A percentile compares a stretch with the other conserved stretches of the same genome.
Evolutionary conservation across 30 jellyfish, hydroid and myxozoan species (phyloP).

Genomic region (Aurelia sp.): DNA sequence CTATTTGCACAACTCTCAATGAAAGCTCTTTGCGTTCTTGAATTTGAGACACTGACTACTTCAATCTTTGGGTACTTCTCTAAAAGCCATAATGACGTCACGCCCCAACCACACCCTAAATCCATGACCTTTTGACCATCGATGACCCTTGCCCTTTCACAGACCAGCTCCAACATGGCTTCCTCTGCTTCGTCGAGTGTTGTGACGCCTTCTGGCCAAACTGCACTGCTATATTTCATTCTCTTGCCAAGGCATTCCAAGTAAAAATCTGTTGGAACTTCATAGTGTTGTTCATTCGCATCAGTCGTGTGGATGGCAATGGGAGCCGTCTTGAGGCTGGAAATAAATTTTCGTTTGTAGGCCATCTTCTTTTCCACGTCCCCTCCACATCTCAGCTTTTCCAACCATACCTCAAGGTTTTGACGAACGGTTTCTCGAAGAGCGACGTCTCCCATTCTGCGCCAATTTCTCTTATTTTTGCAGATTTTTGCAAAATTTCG

Average conservation of each 20-base stretch:
- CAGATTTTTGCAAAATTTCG: no score
- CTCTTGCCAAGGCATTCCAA: slow-evolving; percentile 76
- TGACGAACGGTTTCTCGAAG: slow-evolving; percentile 66
- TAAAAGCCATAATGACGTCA: slow-evolving; percentile 71
- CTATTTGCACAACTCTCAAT: slow-evolving; percentile 62
- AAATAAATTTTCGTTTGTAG: slow-evolving; percentile 59
- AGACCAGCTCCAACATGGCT: slow-evolving; percentile 61
- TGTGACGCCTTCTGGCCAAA: slow-evolving; percentile 47
- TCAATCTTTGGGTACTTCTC: slow-evolving; percentile 74
- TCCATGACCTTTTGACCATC: slow-evolving; percentile 86
- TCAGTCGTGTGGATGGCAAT: slow-evolving; percentile 74
- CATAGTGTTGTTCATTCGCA: slow-evolving; percentile 88
- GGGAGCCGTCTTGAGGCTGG: slow-evolving; percentile 48
- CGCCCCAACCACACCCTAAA: slow-evolving; percentile 98
- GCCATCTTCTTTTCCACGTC: slow-evolving; percentile 77
- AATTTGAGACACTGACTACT: slow-evolving; percentile 78
- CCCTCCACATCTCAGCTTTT: slow-evolving; percentile 70
- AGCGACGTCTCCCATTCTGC: slow-evolving; percentile 65
- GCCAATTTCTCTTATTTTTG: no score
- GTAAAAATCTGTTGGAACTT: slow-evolving; percentile 85
- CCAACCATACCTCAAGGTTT: slow-evolving; percentile 59
- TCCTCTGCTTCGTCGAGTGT: slow-evolving; percentile 80
- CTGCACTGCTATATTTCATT: slow-evolving; percentile 81
- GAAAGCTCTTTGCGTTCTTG: slow-evolving; percentile 68
- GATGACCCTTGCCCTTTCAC: slow-evolving; percentile 65